These are phyloP conservation scores for Sylvicapra grimmia DNA, from an alignment of 2,113 vertebrate species.

Conservation along the genomic window DNA sequence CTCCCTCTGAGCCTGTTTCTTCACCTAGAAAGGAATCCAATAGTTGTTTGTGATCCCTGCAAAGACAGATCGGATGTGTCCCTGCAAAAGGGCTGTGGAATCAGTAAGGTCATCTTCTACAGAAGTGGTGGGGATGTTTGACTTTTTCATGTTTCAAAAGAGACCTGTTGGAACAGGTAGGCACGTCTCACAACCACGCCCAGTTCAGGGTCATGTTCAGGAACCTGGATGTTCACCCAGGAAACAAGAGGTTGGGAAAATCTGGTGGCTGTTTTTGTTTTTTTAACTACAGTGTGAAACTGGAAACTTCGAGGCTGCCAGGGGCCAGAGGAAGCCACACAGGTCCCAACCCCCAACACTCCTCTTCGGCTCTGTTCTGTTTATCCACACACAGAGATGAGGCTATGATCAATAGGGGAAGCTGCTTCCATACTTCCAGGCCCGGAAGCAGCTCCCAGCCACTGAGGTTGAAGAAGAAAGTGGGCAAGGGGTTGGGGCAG, in stretches of 20 bases:
- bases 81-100: neutral
- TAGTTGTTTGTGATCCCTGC: rapidly evolving
- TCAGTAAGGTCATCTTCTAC: neutral
- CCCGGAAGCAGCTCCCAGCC: too few species aligned
- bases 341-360: rapidly evolving
- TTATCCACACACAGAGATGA: neutral
- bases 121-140: neutral
- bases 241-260: too few species aligned
- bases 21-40: neutral
- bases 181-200: neutral
- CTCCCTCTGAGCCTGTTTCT: too few species aligned
- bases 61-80: rapidly evolving
- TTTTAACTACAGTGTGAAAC: rapidly evolving
- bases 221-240: neutral
- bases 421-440: neutral
- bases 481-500: neutral
- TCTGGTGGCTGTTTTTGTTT: neutral
- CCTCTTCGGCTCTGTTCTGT: neutral
- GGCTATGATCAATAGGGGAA: rapidly evolving
- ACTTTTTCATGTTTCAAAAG: neutral
- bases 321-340: neutral
- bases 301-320: neutral
- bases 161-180: neutral
- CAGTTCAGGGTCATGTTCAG: neutral
- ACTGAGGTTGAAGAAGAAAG: neutral